These are phyloP conservation scores for Hydra vulgaris DNA, from an alignment of 30 jellyfish, hydroid and myxozoan species.

Conservation along the genomic window DNA sequence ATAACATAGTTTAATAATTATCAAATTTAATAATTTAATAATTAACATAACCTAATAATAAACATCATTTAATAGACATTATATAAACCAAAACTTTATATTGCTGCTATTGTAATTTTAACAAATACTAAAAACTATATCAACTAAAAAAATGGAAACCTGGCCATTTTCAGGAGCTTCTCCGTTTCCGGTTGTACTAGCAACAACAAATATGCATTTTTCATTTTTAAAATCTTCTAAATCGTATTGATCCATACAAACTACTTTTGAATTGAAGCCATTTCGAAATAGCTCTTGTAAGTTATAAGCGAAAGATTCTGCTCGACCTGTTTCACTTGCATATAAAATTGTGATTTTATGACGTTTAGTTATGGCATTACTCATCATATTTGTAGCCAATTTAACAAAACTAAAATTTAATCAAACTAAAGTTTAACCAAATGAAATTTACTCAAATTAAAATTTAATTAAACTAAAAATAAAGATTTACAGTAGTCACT, in stretches of 20 bases:
- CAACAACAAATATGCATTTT: constrained; percentile 66
- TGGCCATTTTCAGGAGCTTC: constrained; percentile 97
- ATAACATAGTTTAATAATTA: too few relatives aligned
- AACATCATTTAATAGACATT: too few relatives aligned
- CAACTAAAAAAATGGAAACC: constrained; percentile 10
- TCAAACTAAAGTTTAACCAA: too few relatives aligned
- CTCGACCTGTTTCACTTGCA: constrained; percentile 89
- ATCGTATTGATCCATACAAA: constrained; percentile 71
- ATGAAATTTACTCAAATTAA: too few relatives aligned
- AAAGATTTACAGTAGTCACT: too few relatives aligned
- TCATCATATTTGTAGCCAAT: constrained; percentile 65
- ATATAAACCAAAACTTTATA: too few relatives aligned
- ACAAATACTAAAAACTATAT: too few relatives aligned
- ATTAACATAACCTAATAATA: too few relatives aligned
- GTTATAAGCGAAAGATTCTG: constrained; percentile 52
- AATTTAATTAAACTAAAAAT: too few relatives aligned
- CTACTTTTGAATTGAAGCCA: constrained; percentile 50
- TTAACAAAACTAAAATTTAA: constrained; percentile 77
- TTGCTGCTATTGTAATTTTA: too few relatives aligned
- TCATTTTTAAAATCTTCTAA: constrained; percentile 73
- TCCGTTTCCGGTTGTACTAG: constrained; percentile 96
- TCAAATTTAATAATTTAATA: too few relatives aligned
- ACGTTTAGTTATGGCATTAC: constrained; percentile 79
- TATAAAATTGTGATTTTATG: constrained; percentile 73
- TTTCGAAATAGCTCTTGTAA: constrained; percentile 27